Conservation (phyloP, 2,888 invertebrate species). For the Cheilosia urbana region DNA sequence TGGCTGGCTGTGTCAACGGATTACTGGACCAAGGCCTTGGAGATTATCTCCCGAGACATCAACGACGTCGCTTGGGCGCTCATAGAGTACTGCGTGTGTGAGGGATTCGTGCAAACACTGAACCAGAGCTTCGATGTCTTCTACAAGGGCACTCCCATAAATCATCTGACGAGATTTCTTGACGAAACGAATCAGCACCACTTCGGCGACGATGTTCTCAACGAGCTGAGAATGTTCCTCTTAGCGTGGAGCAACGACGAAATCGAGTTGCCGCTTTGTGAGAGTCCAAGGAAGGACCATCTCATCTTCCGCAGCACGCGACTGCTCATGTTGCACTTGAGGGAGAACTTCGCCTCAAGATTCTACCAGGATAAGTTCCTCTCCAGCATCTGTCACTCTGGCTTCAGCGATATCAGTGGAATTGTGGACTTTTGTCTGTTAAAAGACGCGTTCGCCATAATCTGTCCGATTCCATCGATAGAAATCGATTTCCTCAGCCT, state of each 20-base stretch:
- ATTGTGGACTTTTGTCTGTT: constrained; percentile 84
- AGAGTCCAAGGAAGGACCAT: constrained; percentile 84
- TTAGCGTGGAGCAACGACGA: constrained; percentile 81
- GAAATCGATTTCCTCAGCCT: constrained; percentile 79
- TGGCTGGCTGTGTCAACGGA: constrained; percentile 81
- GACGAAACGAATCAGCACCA: constrained; percentile 84
- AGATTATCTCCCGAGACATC: constrained; percentile 73
- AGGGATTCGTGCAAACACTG: constrained; percentile 86
- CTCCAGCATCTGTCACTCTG: constrained; percentile 85
- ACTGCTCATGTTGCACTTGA: constrained; percentile 86
- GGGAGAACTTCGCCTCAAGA: constrained; percentile 86
- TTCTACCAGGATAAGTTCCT: constrained; percentile 88
- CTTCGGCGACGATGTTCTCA: constrained; percentile 84
- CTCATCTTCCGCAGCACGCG: constrained; percentile 85
- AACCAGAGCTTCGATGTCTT: constrained; percentile 89
- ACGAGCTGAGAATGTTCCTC: constrained; percentile 82
- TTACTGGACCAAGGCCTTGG: constrained; percentile 78
- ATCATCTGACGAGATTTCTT: constrained; percentile 86
- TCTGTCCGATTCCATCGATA: constrained; percentile 80
- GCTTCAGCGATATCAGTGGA: constrained; percentile 85
- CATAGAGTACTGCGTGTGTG: constrained; percentile 82
- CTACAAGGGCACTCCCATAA: constrained; percentile 88
- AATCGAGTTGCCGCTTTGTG: constrained; percentile 79
- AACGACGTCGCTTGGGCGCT: constrained; percentile 79
- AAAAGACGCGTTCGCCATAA: constrained; percentile 85